These are phyloP conservation scores for Platyura marginata DNA, from an alignment of 1,140 invertebrate species.

Conservation along the genomic window DNA sequence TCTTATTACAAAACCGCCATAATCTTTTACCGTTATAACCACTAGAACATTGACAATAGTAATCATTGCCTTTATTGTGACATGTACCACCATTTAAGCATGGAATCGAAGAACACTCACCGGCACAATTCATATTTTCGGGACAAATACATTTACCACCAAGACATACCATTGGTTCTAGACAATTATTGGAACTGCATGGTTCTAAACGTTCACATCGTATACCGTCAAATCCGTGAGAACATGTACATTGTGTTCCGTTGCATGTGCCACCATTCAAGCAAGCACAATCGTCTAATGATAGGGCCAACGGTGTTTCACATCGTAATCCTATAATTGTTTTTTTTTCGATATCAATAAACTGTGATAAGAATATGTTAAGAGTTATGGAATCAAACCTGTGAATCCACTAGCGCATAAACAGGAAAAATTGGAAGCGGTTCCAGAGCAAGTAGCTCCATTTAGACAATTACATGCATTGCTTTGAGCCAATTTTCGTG, in stretches of 20 bases:
- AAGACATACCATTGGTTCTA: too few species aligned
- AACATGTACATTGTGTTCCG: conserved; percentile 52
- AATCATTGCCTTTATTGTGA: too few species aligned
- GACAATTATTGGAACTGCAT: too few species aligned
- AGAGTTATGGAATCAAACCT: conserved; percentile 24
- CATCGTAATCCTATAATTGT: too few species aligned
- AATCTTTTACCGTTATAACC: conserved; percentile 67
- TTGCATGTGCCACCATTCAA: conserved; percentile 51
- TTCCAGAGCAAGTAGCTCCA: conserved; percentile 26
- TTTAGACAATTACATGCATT: conserved; percentile 26
- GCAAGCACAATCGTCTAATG: conserved; percentile 50
- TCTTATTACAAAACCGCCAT: too few species aligned
- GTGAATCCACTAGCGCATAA: conserved; percentile 29
- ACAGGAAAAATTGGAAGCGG: conserved; percentile 29
- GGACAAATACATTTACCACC: too few species aligned
- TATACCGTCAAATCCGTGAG: conserved; percentile 53
- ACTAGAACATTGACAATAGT: conserved; percentile 58
- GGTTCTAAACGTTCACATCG: too few species aligned
- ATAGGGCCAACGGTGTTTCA: too few species aligned
- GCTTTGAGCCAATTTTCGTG: conserved; percentile 16
- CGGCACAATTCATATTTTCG: too few species aligned
- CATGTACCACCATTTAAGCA: too few species aligned
- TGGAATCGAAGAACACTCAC: too few species aligned
- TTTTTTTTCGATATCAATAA: too few species aligned
- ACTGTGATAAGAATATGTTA: conserved; percentile 9